Evolutionary conservation across 2,113 vertebrate species (phyloP).

Genomic region (human): GRCh38 chr3:45985501-45986000

Average conservation of each 20-base stretch:
- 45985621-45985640: neutral
- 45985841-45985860: neutral
- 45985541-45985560: neutral
- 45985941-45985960: neutral
- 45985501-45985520: neutral
- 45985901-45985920: fast-evolving
- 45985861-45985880: neutral
- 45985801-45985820: neutral
- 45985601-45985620: neutral
- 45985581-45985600: neutral
- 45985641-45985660: neutral
- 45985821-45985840: neutral
- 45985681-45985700: neutral
- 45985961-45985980: fast-evolving
- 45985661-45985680: neutral
- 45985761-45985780: slow-evolving; percentile 44
- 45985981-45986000: fast-evolving
- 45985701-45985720: slow-evolving; percentile 82
- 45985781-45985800: neutral
- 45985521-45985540: neutral
- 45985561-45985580: neutral
- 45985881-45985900: neutral
- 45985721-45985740: slow-evolving; percentile 2
- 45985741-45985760: neutral
- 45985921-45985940: neutral